Conservation (phyloP, 1,140 invertebrate species). For the Brachystomella parvula region DNA sequence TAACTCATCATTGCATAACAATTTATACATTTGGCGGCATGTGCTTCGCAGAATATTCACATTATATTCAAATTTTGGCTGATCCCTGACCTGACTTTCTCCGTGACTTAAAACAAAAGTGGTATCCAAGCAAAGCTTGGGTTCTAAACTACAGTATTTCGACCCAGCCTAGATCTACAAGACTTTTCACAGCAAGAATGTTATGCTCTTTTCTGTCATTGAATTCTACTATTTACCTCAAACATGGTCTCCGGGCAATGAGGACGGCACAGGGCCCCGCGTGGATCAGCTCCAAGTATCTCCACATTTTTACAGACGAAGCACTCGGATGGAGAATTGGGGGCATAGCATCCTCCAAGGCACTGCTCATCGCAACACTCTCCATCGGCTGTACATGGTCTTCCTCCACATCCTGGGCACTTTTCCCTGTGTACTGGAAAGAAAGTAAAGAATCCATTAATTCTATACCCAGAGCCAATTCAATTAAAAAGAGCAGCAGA, state of each 20-base stretch:
- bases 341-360: constrained; percentile 69
- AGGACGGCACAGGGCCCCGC: constrained; percentile 50
- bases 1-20: too few relatives aligned
- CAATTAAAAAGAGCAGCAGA: too few relatives aligned
- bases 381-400: constrained; percentile 41
- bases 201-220: not conserved
- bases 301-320: constrained; percentile 33
- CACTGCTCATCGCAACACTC: constrained; percentile 72
- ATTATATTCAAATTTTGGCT: too few relatives aligned
- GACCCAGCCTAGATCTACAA: constrained; percentile 64
- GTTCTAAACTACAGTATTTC: too few relatives aligned
- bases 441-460: constrained; percentile 12
- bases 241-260: constrained; percentile 62
- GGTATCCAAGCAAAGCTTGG: too few relatives aligned
- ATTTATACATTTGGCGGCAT: too few relatives aligned
- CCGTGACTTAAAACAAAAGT: too few relatives aligned
- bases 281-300: constrained; percentile 11
- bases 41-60: too few relatives aligned
- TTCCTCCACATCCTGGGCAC: constrained; percentile 27
- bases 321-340: constrained; percentile 53
- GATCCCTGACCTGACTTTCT: too few relatives aligned
- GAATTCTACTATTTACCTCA: constrained; percentile 43
- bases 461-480: constrained; percentile 6
- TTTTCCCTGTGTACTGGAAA: not conserved
- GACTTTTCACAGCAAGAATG: constrained; percentile 43